Conservation (phyloP, 2,888 invertebrate species). For the Tetranychus piercei region DNA sequence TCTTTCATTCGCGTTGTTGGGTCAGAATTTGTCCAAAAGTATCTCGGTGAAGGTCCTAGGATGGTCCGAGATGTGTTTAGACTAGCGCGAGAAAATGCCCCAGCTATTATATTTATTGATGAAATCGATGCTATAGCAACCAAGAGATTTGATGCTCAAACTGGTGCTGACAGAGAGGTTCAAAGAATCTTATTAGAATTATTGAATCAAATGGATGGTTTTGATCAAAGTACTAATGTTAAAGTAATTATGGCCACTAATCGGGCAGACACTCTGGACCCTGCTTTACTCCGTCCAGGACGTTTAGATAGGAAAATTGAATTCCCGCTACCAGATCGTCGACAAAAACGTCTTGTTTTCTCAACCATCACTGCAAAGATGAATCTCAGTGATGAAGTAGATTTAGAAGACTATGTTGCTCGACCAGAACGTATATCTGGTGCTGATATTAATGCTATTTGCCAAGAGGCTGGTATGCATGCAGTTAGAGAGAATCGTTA, state of each 20-base stretch:
- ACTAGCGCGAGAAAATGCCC: slow-evolving; percentile 94
- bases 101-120: slow-evolving; percentile 98
- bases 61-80: slow-evolving; percentile 99
- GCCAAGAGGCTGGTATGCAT: slow-evolving; percentile 99
- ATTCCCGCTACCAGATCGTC: slow-evolving; percentile 83
- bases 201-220: slow-evolving; percentile 98
- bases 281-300: slow-evolving; percentile 83
- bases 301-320: slow-evolving; percentile 96
- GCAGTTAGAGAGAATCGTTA: slow-evolving; percentile 97
- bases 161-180: slow-evolving; percentile 93
- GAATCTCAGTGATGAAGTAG: slow-evolving; percentile 96
- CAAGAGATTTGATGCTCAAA: slow-evolving; percentile 94
- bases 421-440: slow-evolving; percentile 96
- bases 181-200: slow-evolving; percentile 90
- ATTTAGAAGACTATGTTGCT: slow-evolving; percentile 95
- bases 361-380: slow-evolving; percentile 89
- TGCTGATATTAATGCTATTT: slow-evolving; percentile 97
- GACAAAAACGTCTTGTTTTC: slow-evolving; percentile 82
- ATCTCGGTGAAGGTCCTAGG: slow-evolving; percentile 92
- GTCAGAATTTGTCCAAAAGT: slow-evolving; percentile 98
- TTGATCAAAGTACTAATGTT: slow-evolving; percentile 99
- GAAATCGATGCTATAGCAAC: slow-evolving; percentile 99
- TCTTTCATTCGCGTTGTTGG: slow-evolving; percentile 97
- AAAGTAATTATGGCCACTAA: slow-evolving; percentile 96
- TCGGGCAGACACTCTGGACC: slow-evolving; percentile 92